Base-by-base conservation (phyloP, 2,797 vertebrate species). In the Iguana delicatissima region DNA sequence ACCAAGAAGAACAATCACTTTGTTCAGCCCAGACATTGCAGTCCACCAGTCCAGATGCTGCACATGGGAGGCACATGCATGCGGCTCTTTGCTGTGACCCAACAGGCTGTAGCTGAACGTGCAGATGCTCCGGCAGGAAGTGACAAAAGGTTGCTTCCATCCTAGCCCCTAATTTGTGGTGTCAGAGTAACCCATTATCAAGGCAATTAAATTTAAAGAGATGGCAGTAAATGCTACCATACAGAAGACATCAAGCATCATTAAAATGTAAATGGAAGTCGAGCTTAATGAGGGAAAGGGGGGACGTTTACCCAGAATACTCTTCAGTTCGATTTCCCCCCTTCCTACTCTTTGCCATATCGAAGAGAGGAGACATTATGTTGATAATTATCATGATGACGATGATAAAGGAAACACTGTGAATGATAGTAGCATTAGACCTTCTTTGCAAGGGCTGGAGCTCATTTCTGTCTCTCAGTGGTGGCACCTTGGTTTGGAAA, bases 141-240 rank as follows among this genome's bases (percentile, higher is more conserved):
- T 95, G 93, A 93, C 93, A 96, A 90, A 95, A 95, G 96, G 93
- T 94, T 94, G 80, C 94, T 96, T 95, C 80, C 91, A 93, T 94
- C 89, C 96, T 69, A 94, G 80, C 46, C 50, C 72, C 96, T 96
- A 97, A 97, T 96, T 97, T 97, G 96, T 86, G 91, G 94, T 96
- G 95, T 97, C 96, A 97, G 96, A 97, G 95, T 95, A 95, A 94
- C 95, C 96, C 96, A 95, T 97, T 96, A 97, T 96, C 96, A 96
- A 97, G 96, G 95, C 96, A 92, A 97, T 97, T 97, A 97, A 97
- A 97, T 97, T 97, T 97, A 97, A 97, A 97, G 96, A 97, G 96
- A 96, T 91, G 94, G 96, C 97, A 96, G 95, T 97, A 97, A 97
- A 97, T 95, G 96, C 96, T 93, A 96, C 94, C 95, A 96, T 96